Percentiles rank a stretch among this genome's conserved stretches.
phyloP scores from a whole-genome alignment of 1,140 invertebrate species.

The Drosophila seguyi region DNA sequence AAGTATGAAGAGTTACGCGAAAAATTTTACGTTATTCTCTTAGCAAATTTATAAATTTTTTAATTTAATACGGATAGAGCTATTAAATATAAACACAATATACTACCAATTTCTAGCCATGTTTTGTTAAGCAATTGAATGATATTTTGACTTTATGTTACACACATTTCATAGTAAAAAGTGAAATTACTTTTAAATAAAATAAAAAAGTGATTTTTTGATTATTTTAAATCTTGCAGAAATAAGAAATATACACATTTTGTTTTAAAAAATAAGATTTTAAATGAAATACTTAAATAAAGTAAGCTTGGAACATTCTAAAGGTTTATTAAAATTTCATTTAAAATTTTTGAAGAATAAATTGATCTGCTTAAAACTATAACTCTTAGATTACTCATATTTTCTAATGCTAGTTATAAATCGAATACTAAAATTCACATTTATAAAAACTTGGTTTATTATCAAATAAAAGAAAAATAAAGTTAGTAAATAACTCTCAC shows the following conservation, averaged over 20 bases:
- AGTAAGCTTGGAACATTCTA: neutral
- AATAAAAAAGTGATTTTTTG: neutral
- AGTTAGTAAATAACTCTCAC: neutral
- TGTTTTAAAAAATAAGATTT: no score
- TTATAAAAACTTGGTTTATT: no score
- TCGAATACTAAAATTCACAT: no score
- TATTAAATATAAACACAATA: neutral
- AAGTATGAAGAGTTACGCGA: neutral
- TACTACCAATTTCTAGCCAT: neutral
- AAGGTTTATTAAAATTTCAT: neutral
- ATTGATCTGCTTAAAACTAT: no score
- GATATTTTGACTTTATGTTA: neutral
- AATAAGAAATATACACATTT: neutral
- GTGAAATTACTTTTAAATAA: neutral
- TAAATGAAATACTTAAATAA: neutral
- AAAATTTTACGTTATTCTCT: neutral
- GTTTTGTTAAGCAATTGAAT: neutral
- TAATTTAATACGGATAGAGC: neutral
- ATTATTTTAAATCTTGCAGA: no score
- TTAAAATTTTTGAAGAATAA: neutral
- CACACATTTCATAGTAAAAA: neutral
- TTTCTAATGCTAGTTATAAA: no score
- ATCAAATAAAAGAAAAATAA: no score
- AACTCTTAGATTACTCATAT: no score
- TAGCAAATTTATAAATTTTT: neutral